Evolutionary conservation across 2,797 vertebrate genomes (phyloP).

Genomic region (Urophycis tenuis): DNA sequence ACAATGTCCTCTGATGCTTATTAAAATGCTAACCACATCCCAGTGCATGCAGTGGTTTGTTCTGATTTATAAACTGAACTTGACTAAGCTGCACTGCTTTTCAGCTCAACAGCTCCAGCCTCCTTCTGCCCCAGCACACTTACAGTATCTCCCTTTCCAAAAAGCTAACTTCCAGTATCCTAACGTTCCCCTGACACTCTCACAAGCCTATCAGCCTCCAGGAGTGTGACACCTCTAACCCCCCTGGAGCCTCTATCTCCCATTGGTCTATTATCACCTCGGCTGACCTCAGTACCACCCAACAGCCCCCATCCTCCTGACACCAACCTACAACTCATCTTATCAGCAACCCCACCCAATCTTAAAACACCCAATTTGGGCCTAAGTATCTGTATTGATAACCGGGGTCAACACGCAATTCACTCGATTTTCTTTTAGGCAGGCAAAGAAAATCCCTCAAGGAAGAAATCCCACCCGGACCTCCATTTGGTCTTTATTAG

Average conservation of each 20-base stretch:
- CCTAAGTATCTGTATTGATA: conserved; percentile 46
- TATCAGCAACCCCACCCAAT: conserved; percentile 47
- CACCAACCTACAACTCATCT: conserved; percentile 49
- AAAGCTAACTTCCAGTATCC: not conserved
- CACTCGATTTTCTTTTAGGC: conserved; percentile 29
- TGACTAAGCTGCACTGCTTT: not conserved
- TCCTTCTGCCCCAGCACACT: not conserved
- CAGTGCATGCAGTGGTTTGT: not conserved
- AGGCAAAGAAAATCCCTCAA: conserved; percentile 18
- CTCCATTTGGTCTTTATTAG: conserved; percentile 55
- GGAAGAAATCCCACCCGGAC: not conserved
- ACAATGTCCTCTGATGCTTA: not conserved
- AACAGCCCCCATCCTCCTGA: conserved; percentile 45
- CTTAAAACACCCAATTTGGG: conserved; percentile 21
- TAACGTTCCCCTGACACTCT: conserved; percentile 5
- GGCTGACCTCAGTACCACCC: conserved; percentile 36
- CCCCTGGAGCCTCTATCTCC: conserved; percentile 38
- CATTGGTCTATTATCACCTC: conserved; percentile 51
- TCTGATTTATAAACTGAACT: not conserved
- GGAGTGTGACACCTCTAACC: conserved; percentile 10
- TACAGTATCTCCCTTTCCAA: not conserved
- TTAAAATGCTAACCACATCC: no score
- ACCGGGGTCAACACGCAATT: conserved; percentile 38
- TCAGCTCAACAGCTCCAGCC: not conserved
- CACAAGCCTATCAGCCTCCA: conserved; percentile 12